Percentiles rank a stretch among this genome's conserved stretches.
Evolutionary conservation across 2,888 invertebrate species (phyloP).

Genomic region (Cephus pulcher): DNA sequence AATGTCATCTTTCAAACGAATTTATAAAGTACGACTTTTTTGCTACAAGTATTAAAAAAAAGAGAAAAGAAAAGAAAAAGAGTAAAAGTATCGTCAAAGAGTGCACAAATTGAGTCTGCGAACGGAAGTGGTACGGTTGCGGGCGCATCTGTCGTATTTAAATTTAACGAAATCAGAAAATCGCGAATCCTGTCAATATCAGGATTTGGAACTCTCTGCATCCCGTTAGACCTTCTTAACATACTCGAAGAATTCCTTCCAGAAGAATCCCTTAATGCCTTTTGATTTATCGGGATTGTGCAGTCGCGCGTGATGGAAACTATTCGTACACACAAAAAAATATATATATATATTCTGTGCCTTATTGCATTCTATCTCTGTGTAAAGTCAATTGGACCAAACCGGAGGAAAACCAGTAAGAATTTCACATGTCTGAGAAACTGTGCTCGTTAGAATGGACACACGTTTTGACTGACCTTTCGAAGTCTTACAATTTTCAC

Average conservation of each 20-base stretch:
- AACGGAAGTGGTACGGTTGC: background rate
- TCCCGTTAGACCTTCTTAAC: background rate
- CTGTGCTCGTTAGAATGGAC: background rate
- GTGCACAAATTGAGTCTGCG: background rate
- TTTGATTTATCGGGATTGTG: constrained; percentile 39
- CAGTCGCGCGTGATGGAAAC: constrained; percentile 19
- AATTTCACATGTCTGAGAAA: background rate
- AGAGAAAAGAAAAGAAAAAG: too few relatives aligned
- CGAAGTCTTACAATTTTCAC: background rate
- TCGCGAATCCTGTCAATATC: background rate
- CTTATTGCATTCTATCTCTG: constrained; percentile 30
- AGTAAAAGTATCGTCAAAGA: background rate
- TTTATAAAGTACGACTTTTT: background rate
- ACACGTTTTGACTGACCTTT: background rate
- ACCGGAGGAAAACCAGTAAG: background rate
- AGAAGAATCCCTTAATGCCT: constrained; percentile 11
- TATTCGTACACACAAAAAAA: background rate
- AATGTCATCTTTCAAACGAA: background rate
- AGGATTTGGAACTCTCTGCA: background rate
- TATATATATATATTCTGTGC: constrained; percentile 32
- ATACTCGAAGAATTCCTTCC: background rate
- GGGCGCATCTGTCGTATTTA: background rate
- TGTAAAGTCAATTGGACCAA: background rate
- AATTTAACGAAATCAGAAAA: background rate
- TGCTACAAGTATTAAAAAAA: background rate